Base-by-base conservation (phyloP, 2,113 vertebrate genomes). In the Columba janthina region DNA sequence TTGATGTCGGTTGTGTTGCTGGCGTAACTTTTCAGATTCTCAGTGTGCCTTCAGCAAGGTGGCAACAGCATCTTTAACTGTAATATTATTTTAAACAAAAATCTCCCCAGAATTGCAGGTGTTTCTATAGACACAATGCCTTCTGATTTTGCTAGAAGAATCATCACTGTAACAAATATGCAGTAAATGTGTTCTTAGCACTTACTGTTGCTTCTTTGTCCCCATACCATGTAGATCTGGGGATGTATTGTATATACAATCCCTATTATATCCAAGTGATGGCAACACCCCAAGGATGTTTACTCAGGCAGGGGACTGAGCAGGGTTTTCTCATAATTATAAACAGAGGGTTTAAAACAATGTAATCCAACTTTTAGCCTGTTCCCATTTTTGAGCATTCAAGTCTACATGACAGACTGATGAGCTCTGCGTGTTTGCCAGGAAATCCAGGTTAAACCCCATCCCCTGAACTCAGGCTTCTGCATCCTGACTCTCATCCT, bases 401-500 rank as follows among this genome's bases (percentile, higher is more conserved):
- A 71, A 32, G 77, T 57, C 67, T 61, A 36, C 46, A 77, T 61
- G 93, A 89, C 61, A 74, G 74, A 89, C 94, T 93, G 95, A 93
- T 97, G 96, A 96, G 94, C 91, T 80, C 78, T 95, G 73, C 57
- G 60, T 77, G 38, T 95, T 96, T 89, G 83, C 72, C 92, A 94
- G 98, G 98, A 98, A 98, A 97, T 98, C 97, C 97, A 98, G 98
- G 97, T 97, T 97, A 97, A 94, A 94, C 62, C 58, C 34, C 15
- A 57, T 96, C 44, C 80, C 95, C 95, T 90, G 93, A 97, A 93
- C 94, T 71, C 91, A 84, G 56, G 70, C 81, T 70, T 92, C 90
- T 94, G 94, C 95, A 96, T 98, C 97, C 98, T 97, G 97, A 94
- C 75, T 96, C 96, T 94, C 93, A 97, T 98, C 97, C 98, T 98